Evolutionary conservation across 2,888 invertebrate genomes (phyloP).

Genomic region (Eupsilia transversa): DNA sequence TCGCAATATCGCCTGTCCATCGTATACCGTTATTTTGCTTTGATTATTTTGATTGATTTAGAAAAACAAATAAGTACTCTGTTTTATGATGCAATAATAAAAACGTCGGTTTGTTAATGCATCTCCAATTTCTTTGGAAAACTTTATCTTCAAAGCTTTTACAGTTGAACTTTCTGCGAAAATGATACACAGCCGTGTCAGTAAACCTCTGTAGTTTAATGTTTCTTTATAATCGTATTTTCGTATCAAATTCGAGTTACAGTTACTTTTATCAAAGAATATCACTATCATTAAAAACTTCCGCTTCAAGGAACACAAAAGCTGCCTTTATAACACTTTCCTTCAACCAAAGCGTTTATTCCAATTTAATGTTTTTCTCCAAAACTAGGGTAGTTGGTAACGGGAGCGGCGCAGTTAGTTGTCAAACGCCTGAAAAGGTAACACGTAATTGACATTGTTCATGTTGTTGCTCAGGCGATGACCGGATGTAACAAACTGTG

Average conservation of each 20-base stretch:
- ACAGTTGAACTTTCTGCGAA: not conserved
- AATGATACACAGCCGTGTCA: not conserved
- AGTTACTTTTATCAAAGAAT: slow-evolving; percentile 13
- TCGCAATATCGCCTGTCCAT: not conserved
- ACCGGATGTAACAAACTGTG: not conserved
- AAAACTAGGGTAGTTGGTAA: slow-evolving; percentile 26
- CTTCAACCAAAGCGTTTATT: slow-evolving; percentile 3
- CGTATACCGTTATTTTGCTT: not conserved
- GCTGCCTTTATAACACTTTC: not conserved
- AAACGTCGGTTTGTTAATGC: not conserved
- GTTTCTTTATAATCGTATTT: slow-evolving; percentile 10
- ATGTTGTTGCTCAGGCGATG: not conserved
- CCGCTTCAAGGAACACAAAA: slow-evolving; percentile 3
- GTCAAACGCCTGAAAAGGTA: not conserved
- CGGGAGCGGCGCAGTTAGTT: slow-evolving; percentile 22
- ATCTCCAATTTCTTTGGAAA: not conserved
- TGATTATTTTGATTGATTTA: slow-evolving; percentile 4
- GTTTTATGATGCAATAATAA: not conserved
- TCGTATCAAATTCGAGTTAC: not conserved
- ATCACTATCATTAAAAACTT: slow-evolving; percentile 49
- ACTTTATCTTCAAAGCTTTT: not conserved
- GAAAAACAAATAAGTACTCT: not conserved
- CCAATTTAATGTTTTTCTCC: not conserved
- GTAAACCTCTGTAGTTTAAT: not conserved
- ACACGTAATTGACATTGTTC: slow-evolving; percentile 9